Conservation (phyloP, 2,113 vertebrate genomes). For the Alligator sinensis region DNA sequence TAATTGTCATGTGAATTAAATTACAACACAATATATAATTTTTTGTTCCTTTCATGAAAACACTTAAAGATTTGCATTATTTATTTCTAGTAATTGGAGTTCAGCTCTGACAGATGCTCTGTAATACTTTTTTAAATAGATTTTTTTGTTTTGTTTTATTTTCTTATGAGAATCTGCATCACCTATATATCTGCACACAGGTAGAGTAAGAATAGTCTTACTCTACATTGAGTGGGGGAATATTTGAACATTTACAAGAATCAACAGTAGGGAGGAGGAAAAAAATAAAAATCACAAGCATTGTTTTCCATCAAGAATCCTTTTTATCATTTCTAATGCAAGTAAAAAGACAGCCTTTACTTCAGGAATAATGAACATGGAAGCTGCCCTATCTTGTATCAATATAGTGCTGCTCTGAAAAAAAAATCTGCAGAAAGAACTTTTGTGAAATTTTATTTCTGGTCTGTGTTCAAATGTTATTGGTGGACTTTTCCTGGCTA, state of each 20-base stretch:
- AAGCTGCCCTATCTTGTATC: neutral
- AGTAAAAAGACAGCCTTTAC: neutral
- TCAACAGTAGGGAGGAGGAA: neutral
- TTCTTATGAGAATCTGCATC: neutral
- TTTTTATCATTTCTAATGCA: neutral
- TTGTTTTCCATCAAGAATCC: neutral
- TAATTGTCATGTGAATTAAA: constrained; percentile 48
- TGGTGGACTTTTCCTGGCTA: neutral
- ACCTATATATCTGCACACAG: neutral
- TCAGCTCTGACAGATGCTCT: neutral
- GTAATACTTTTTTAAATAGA: neutral
- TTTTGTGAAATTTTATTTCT: neutral
- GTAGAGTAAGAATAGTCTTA: neutral
- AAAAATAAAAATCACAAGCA: constrained; percentile 2
- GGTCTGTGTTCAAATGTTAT: neutral
- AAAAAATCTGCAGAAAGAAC: constrained; percentile 4
- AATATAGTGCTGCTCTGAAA: neutral
- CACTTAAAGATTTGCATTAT: neutral
- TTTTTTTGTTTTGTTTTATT: neutral
- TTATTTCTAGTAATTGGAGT: neutral
- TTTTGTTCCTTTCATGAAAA: constrained; percentile 3
- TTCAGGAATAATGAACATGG: neutral
- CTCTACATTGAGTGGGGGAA: neutral
- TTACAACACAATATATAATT: constrained; percentile 42
- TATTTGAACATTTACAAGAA: neutral